These are phyloP conservation scores for Glaucomys volans DNA, from an alignment of 2,113 vertebrate species.

Conservation along the genomic window DNA sequence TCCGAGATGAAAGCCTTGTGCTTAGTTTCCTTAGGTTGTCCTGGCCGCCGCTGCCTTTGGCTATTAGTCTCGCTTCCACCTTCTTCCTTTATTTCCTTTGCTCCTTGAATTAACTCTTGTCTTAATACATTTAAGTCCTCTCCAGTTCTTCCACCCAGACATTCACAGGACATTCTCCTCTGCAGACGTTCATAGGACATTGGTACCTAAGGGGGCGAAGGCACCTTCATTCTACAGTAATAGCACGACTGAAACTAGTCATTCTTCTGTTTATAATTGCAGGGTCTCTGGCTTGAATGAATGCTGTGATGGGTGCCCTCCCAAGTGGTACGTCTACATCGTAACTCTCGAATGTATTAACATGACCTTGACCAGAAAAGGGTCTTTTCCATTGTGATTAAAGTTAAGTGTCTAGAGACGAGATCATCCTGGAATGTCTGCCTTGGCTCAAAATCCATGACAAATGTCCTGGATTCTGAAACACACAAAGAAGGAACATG, in stretches of 20 bases:
- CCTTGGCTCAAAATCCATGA: background rate
- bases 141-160: background rate
- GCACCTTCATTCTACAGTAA: background rate
- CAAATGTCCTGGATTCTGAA: background rate
- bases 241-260: background rate
- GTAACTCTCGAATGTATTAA: background rate
- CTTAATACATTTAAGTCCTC: background rate
- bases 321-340: background rate
- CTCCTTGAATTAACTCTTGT: background rate
- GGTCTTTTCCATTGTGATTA: background rate
- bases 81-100: background rate
- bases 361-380: background rate
- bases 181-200: background rate
- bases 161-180: background rate
- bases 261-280: background rate
- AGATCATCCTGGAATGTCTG: background rate
- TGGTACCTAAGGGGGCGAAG: background rate
- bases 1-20: rapidly evolving
- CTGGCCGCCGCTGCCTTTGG: background rate
- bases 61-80: background rate
- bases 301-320: background rate
- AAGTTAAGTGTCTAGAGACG: background rate
- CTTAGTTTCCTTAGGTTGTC: background rate
- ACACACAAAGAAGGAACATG: no score
- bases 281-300: background rate